Percentiles rank a stretch among this genome's conserved stretches.
Evolutionary conservation across 2,797 vertebrate species (phyloP).

Genomic region (Acanthornis magna): DNA sequence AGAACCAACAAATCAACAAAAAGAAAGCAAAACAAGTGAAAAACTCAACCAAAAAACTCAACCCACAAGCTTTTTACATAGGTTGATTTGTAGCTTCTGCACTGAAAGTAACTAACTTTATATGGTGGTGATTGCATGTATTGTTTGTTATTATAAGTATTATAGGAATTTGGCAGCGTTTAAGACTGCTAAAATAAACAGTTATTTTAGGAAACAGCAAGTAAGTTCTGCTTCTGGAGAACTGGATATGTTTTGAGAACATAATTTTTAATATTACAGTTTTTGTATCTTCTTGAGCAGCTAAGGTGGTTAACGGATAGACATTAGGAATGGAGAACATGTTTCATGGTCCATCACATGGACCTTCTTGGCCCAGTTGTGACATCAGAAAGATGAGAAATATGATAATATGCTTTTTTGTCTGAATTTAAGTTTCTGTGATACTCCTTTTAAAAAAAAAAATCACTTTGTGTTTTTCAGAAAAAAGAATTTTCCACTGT

Average conservation of each 20-base stretch:
- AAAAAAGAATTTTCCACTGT: neutral
- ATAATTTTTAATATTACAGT: neutral
- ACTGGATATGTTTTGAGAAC: neutral
- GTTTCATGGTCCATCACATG: neutral
- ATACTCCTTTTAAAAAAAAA: neutral
- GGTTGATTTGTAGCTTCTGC: neutral
- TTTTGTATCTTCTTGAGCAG: neutral
- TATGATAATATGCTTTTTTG: accelerated
- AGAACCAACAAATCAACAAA: neutral
- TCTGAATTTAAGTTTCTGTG: neutral
- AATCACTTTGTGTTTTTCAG: neutral
- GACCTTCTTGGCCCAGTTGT: neutral
- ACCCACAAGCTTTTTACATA: neutral
- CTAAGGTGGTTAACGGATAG: neutral
- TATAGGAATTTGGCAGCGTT: neutral
- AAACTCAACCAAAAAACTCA: neutral
- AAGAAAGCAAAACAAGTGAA: neutral
- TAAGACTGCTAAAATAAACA: neutral
- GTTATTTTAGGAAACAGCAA: neutral
- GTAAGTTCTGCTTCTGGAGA: neutral
- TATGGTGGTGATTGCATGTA: neutral
- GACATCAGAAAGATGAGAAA: neutral
- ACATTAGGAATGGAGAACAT: neutral
- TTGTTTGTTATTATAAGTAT: neutral
- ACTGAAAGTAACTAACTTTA: neutral